Evolutionary conservation across 2,113 vertebrate genomes (phyloP).

Genomic region (Alligator sinensis): DNA sequence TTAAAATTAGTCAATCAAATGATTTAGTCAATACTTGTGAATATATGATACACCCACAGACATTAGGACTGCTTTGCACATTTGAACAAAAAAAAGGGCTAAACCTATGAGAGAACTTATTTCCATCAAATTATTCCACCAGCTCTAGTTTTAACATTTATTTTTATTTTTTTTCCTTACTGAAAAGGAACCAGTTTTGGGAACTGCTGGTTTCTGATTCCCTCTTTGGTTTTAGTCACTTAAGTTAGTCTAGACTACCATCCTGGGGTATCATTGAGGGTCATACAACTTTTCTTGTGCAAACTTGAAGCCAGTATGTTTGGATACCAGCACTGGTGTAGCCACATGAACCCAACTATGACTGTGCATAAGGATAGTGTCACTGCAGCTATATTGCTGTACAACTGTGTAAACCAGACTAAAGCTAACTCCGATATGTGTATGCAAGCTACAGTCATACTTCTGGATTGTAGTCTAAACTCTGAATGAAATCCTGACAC

Average conservation of each 20-base stretch:
- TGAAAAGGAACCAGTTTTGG: background rate
- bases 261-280: too few relatives aligned
- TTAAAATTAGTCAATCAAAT: background rate
- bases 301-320: too few relatives aligned
- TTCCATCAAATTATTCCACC: background rate
- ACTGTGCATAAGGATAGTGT: too few relatives aligned
- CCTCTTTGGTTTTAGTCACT: background rate
- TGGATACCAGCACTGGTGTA: too few relatives aligned
- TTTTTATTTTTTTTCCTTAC: background rate
- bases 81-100: background rate
- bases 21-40: background rate
- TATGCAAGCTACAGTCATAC: too few relatives aligned
- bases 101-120: background rate
- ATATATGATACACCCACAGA: background rate
- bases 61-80: background rate
- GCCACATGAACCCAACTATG: too few relatives aligned
- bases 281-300: too few relatives aligned
- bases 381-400: too few relatives aligned
- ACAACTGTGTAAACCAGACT: too few relatives aligned
- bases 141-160: background rate
- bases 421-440: too few relatives aligned
- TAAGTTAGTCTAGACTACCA: background rate
- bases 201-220: background rate
- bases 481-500: background rate
- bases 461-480: too few relatives aligned